These are phyloP conservation scores for Onychostruthus taczanowskii DNA, from an alignment of 2,113 vertebrate species.

Conservation along the genomic window DNA sequence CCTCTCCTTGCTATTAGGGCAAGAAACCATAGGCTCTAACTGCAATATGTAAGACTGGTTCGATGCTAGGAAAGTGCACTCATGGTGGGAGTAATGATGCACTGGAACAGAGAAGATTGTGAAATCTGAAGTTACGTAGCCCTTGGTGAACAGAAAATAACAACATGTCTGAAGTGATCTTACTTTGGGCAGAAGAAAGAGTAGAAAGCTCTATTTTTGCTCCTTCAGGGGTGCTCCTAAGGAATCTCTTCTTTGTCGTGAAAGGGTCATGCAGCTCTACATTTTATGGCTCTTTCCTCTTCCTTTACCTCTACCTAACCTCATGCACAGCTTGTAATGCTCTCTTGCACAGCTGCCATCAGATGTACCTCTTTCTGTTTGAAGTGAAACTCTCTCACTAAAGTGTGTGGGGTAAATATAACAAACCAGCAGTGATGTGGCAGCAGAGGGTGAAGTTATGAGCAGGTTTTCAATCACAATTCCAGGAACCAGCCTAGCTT, in stretches of 20 bases:
- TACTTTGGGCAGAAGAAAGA: background rate
- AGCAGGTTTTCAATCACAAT: background rate
- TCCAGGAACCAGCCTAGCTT: background rate
- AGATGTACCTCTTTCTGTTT: background rate
- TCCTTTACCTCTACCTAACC: background rate
- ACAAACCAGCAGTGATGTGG: background rate
- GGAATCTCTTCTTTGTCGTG: background rate
- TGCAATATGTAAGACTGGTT: background rate
- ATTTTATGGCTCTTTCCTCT: background rate
- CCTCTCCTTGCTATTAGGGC: background rate
- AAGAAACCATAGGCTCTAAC: background rate
- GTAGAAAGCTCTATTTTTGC: background rate
- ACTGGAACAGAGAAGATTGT: background rate
- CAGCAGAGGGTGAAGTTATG: background rate
- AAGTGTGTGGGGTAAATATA: background rate
- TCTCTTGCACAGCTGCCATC: background rate
- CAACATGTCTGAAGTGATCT: background rate
- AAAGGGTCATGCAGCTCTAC: fast-evolving
- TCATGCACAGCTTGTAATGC: background rate
- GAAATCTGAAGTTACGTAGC: background rate
- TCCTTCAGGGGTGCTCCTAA: background rate
- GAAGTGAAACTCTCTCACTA: background rate
- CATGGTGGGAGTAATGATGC: background rate
- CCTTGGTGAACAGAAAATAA: background rate
- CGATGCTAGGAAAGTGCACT: background rate